These are phyloP conservation scores for Bagarius yarrelli DNA, from an alignment of 2,113 vertebrate genomes.

Conservation along the genomic window DNA sequence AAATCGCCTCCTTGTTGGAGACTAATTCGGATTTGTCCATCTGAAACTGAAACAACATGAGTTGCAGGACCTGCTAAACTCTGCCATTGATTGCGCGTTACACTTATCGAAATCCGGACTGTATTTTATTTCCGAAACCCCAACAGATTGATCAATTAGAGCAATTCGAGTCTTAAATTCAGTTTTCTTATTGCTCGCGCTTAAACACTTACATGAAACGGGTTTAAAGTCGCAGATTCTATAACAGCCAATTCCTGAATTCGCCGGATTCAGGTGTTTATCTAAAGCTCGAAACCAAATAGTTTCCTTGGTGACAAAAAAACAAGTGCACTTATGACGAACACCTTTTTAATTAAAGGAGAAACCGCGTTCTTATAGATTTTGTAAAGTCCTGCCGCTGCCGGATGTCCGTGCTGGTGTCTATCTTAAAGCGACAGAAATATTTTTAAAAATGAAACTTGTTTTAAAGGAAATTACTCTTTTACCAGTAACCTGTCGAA, in stretches of 20 bases:
- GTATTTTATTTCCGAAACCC: neutral
- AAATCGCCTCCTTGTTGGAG: slow-evolving; percentile 19
- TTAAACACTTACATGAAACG: neutral
- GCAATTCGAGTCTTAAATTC: neutral
- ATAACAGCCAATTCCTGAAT: neutral
- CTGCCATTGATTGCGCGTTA: neutral
- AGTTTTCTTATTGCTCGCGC: neutral
- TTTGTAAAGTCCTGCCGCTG: neutral
- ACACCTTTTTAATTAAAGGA: neutral
- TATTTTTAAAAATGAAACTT: neutral
- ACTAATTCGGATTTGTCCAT: slow-evolving; percentile 31
- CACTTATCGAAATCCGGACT: neutral
- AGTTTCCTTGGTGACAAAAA: neutral
- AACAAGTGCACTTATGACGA: neutral
- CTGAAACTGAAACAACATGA: neutral
- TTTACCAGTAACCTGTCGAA: neutral
- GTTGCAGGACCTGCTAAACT: neutral
- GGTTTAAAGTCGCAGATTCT: neutral
- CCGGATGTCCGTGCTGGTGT: slow-evolving; percentile 7
- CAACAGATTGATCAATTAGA: neutral
- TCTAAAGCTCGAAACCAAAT: too few relatives aligned
- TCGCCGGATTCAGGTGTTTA: neutral
- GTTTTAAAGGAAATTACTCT: neutral
- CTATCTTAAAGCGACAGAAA: slow-evolving; percentile 25
- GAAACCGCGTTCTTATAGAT: neutral